Base-by-base conservation (phyloP, 2,888 invertebrate genomes). In the Acleris laterana region DNA sequence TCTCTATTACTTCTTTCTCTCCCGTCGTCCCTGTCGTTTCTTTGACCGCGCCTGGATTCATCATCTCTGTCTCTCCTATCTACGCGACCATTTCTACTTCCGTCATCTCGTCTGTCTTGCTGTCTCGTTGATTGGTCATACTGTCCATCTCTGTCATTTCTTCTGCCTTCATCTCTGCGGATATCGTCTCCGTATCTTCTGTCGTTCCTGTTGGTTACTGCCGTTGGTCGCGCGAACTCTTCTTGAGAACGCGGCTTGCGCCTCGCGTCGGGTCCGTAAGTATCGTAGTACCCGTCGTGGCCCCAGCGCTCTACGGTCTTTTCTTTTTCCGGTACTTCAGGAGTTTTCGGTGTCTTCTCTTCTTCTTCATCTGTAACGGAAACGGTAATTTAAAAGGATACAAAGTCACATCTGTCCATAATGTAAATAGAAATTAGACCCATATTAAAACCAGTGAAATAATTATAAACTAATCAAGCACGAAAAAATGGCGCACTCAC, bases 211-310 rank as follows among this genome's bases (percentile, higher is more conserved):
- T 75, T 72, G 6, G 67, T 53, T 22, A 69, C 71, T 20, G 80
- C 75, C 20, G 73, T 74, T 1, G 85, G 82, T 70, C 76, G 81
- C 2, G 68, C 73, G 46, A 84, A 84, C 59, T 81, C 77, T 25
- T 70, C 71, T 20, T 16, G 19, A 0, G 63, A 1, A 51, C 79
- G 79, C 2, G 78, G 71, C 11, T 87, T 84, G 5, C 90, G 77
- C 19, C 78, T 77, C 1, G 89, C 90, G 52, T 85, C 87, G 75
- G 86, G 80, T 0, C 92, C 93, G 66, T 93, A 90, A 0, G 87
- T 90, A 44, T 92, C 90, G 68, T 88, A 92, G 68, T 89, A 92
- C 1, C 92, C 90, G 60, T 91, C 91, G 69, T 93, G 92, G 1
- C 90, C 91, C 92, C 92, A 91, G 63, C 85, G 80, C 55, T 89